Conservation (phyloP, 2,113 vertebrate genomes). For the Crotalus viridis region DNA sequence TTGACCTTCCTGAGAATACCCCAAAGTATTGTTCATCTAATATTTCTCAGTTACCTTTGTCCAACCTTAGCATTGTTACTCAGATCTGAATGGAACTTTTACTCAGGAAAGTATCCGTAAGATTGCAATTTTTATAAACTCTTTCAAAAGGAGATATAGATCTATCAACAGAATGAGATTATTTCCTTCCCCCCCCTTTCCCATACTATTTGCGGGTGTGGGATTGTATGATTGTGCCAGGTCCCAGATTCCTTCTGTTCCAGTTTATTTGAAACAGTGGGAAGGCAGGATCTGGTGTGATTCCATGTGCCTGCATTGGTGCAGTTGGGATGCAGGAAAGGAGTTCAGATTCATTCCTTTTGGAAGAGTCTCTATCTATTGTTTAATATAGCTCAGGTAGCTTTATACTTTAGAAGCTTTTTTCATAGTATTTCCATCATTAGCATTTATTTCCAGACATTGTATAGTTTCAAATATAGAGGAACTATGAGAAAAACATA, state of each 20-base stretch:
- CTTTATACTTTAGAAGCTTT: background rate
- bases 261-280: background rate
- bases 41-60: background rate
- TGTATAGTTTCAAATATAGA: background rate
- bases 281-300: background rate
- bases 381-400: background rate
- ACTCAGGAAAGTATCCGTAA: background rate
- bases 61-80: background rate
- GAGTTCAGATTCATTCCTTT: background rate
- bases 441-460: background rate
- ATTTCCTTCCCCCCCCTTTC: background rate
- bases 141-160: background rate
- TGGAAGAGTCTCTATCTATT: background rate
- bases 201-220: background rate
- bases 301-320: background rate
- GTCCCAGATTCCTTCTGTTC: background rate
- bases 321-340: background rate
- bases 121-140: background rate
- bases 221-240: background rate
- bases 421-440: background rate
- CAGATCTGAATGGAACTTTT: background rate
- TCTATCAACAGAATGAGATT: background rate
- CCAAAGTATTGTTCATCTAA: background rate
- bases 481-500: background rate
- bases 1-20: background rate